Percentiles rank a stretch among this genome's conserved stretches.
These are phyloP conservation scores for Oryzias melastigma DNA, from an alignment of 2,113 vertebrate species.

Conservation along the genomic window DNA sequence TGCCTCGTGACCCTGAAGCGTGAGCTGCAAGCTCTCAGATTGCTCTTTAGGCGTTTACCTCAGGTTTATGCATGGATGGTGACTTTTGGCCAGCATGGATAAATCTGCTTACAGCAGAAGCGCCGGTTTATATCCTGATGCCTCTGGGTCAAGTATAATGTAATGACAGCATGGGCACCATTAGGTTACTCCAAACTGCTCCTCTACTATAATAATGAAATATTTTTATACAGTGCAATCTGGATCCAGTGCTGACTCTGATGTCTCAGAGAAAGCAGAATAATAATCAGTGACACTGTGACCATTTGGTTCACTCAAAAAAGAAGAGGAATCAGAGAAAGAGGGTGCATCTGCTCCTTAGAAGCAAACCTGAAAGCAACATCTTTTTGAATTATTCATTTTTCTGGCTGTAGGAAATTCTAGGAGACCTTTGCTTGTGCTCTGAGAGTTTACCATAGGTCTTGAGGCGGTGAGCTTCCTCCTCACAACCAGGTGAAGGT, in stretches of 20 bases:
- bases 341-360: slow-evolving; percentile 35
- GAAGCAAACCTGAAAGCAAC: slow-evolving; percentile 58
- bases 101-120: slow-evolving; percentile 70
- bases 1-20: slow-evolving; percentile 36
- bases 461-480: slow-evolving; percentile 38
- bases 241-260: slow-evolving; percentile 63
- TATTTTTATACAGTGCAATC: slow-evolving; percentile 41
- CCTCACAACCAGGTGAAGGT: slow-evolving; percentile 33
- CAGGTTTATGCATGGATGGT: slow-evolving; percentile 43
- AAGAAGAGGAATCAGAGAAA: slow-evolving; percentile 5
- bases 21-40: slow-evolving; percentile 35
- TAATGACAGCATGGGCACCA: slow-evolving; percentile 52
- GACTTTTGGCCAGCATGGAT: slow-evolving; percentile 11
- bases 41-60: slow-evolving; percentile 51
- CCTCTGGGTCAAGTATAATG: slow-evolving; percentile 53
- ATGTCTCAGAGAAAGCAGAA: slow-evolving; percentile 39
- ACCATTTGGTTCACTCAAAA: slow-evolving; percentile 56
- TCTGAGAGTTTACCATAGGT: slow-evolving; percentile 68
- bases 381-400: slow-evolving; percentile 72
- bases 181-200: slow-evolving; percentile 52
- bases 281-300: slow-evolving; percentile 59
- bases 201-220: slow-evolving; percentile 40
- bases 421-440: slow-evolving; percentile 56
- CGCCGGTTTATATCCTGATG: slow-evolving; percentile 52
- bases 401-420: slow-evolving; percentile 60